Evolutionary conservation across 2,797 vertebrate species (phyloP).

Genomic region (Muscicapa striata): DNA sequence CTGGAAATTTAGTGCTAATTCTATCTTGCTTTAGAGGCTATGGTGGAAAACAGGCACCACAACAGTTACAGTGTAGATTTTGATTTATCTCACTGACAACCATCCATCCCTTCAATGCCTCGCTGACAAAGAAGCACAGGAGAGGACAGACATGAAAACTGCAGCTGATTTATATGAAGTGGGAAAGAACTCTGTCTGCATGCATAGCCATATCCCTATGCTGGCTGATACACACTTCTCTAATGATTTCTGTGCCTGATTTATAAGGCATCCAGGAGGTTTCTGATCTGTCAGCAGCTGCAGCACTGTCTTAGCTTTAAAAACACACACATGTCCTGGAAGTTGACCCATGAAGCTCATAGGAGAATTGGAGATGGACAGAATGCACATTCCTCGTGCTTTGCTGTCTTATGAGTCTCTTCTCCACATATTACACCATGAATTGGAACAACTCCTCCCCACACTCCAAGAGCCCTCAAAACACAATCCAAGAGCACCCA

Average conservation of each 20-base stretch:
- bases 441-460: fast-evolving
- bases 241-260: background rate
- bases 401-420: background rate
- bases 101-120: background rate
- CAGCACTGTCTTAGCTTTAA: background rate
- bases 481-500: background rate
- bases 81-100: slow-evolving; percentile 11
- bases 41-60: background rate
- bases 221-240: background rate
- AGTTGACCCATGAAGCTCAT: background rate
- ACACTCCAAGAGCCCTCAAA: background rate
- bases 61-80: background rate
- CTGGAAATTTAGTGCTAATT: background rate
- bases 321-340: background rate
- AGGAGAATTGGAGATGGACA: background rate
- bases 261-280: background rate
- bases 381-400: fast-evolving
- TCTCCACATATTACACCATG: background rate
- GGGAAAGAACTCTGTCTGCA: background rate
- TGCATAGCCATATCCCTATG: background rate
- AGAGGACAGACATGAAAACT: background rate
- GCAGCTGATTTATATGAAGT: background rate
- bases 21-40: background rate
- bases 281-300: background rate
- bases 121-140: background rate